Conservation (phyloP, 2,113 vertebrate genomes). For the Trematomus loennbergii region DNA sequence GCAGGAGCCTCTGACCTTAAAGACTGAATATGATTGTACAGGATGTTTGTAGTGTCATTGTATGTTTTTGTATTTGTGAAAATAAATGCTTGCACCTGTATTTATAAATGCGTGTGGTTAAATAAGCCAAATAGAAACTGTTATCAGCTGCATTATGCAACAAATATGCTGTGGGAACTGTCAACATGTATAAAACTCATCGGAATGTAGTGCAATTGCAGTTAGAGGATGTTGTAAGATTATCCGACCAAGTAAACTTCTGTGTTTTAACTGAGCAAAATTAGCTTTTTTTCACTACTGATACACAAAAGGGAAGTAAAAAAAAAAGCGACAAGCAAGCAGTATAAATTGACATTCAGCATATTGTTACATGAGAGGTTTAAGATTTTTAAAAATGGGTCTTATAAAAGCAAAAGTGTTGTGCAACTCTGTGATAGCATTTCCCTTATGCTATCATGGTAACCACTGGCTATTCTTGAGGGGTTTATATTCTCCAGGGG, state of each 20-base stretch:
- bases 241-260: not conserved
- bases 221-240: not conserved
- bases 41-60: conserved; percentile 58
- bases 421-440: not conserved
- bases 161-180: not conserved
- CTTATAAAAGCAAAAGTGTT: conserved; percentile 56
- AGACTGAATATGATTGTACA: conserved; percentile 72
- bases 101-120: conserved; percentile 45
- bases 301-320: conserved; percentile 25
- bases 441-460: not conserved
- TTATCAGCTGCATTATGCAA: not conserved
- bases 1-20: conserved; percentile 24
- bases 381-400: not conserved
- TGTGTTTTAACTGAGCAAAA: not conserved
- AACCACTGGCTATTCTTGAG: not conserved
- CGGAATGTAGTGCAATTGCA: not conserved
- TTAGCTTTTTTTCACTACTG: not conserved
- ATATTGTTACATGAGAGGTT: not conserved
- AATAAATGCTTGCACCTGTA: conserved; percentile 73
- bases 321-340: not conserved
- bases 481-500: not conserved
- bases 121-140: not conserved
- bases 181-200: not conserved
- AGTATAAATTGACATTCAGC: not conserved
- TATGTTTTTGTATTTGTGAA: conserved; percentile 61